Base-by-base conservation (phyloP, 2,797 vertebrate species). In the Molossus alvarezi region DNA sequence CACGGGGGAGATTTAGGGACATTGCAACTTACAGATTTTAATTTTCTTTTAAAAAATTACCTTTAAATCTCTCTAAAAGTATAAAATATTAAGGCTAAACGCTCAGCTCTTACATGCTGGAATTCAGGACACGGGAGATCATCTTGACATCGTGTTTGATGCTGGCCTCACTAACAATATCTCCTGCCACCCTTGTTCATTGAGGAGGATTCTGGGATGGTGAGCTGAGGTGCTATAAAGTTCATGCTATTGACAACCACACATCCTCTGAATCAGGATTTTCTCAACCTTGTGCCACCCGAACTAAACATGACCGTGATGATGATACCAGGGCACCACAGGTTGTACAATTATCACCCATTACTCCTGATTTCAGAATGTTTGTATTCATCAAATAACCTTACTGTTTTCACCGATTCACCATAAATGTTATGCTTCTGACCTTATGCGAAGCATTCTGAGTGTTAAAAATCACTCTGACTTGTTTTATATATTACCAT, bases 401-500 rank as follows among this genome's bases (percentile, higher is more conserved):
- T 48, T 33, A 33, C 9, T 73, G 2, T 25, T 77, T 83, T 85
- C 37, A 67, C 2, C 29, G 73, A 83, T 27, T 71, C 77, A 75
- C 76, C 48, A 2, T 45, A 58, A 55, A 23, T 37, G 27, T 58
- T 89, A 91, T 55, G 9, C 4, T 13, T 77, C 53, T 82, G 62
- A 87, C 73, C 57, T 84, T 91, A 48, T n/a, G 45, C 62, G 18
- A 84, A 88, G 64, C 60, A 92, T 86, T 71, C 12, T 2, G 23
- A 86, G 45, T 33, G 27, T 41, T 33, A 14, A 62, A 69, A 9
- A 57, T 72, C 7, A 69, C 23, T 58, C 73, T 65, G 69, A 27
- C 13, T 89, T 58, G 33, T 72, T 89, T 72, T 90, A 77, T 73
- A 23, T 21, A 64, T 60, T 37, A 7, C 13, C 51, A 18, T 6